Conservation (phyloP, 2,888 invertebrate genomes). For the Sylvicola fuscatus region DNA sequence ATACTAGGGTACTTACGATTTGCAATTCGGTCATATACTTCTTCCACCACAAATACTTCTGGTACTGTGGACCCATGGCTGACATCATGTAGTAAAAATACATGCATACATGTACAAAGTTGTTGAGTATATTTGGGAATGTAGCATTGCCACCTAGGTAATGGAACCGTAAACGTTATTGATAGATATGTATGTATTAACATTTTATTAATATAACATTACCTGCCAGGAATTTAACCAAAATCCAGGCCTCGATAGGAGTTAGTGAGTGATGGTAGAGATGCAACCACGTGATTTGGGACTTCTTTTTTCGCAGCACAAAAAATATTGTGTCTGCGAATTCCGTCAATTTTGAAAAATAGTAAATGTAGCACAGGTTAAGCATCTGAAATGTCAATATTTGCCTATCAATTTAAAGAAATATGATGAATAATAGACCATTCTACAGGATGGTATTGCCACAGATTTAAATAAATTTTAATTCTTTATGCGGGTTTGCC, state of each 20-base stretch:
- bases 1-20: conserved; percentile 40
- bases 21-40: conserved; percentile 82
- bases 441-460: too few species aligned
- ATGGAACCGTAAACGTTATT: conserved; percentile 1
- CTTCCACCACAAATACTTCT: conserved; percentile 87
- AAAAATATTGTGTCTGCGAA: conserved; percentile 86
- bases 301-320: conserved; percentile 75
- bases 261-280: conserved; percentile 89
- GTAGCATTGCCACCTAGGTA: conserved; percentile 32
- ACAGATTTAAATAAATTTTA: too few species aligned
- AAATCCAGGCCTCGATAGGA: conserved; percentile 83
- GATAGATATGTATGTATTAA: background rate
- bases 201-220: background rate
- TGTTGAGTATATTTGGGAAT: conserved; percentile 48
- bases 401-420: too few species aligned
- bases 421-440: too few species aligned
- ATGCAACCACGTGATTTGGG: conserved; percentile 77
- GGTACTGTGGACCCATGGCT: conserved; percentile 71
- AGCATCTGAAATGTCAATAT: too few species aligned
- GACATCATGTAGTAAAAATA: conserved; percentile 83
- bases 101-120: conserved; percentile 91
- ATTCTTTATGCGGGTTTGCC: too few species aligned
- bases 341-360: conserved; percentile 76
- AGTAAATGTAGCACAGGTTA: conserved; percentile 57
- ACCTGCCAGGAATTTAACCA: conserved; percentile 68